Percentiles rank a stretch among this genome's conserved stretches.
Conservation (phyloP, 2,888 invertebrate species). For the Lepidochrysops patricia region DNA sequence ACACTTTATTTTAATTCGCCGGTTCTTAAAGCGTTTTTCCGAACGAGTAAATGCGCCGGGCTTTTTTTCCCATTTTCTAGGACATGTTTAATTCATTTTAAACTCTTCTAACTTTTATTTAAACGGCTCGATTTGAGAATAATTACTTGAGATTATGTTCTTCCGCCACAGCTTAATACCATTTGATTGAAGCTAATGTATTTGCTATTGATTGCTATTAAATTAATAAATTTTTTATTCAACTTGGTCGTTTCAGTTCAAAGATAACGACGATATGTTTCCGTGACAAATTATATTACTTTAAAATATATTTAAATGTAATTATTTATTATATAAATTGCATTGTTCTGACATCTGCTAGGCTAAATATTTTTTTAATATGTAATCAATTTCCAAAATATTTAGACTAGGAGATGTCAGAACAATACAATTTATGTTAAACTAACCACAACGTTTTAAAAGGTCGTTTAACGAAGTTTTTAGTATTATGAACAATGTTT, state of each 20-base stretch:
- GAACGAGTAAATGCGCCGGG: neutral
- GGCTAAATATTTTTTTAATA: no score
- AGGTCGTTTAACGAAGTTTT: neutral
- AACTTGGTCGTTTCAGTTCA: neutral
- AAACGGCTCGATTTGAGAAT: slow-evolving; percentile 1
- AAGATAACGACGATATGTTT: no score
- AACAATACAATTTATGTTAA: no score
- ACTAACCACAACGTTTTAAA: neutral
- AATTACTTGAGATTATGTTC: neutral
- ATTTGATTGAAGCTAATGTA: neutral
- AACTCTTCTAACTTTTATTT: slow-evolving; percentile 8
- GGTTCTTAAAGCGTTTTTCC: slow-evolving; percentile 8
- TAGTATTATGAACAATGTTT: slow-evolving; percentile 2
- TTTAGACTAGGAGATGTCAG: no score
- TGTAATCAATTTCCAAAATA: no score
- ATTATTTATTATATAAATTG: no score
- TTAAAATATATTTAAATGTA: no score
- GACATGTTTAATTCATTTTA: slow-evolving; percentile 1
- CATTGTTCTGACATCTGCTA: no score
- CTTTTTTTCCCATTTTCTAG: neutral
- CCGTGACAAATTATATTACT: no score
- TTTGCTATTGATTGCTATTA: neutral
- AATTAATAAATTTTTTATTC: neutral
- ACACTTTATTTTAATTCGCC: slow-evolving; percentile 3
- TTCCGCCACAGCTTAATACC: neutral